These are phyloP conservation scores for Netelia virgata DNA, from an alignment of 2,888 invertebrate species.

Conservation along the genomic window DNA sequence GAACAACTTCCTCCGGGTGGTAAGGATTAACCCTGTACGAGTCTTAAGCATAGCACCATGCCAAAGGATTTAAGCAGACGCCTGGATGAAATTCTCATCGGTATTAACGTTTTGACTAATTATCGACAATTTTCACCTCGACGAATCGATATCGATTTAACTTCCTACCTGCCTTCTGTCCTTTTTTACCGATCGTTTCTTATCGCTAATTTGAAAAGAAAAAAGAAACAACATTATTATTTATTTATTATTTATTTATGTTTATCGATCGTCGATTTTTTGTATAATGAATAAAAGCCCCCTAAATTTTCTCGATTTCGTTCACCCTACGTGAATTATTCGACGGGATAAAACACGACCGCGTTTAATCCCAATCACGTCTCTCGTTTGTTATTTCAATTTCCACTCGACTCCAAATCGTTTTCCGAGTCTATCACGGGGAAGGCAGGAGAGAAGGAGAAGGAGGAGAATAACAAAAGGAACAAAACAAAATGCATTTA, in stretches of 20 bases:
- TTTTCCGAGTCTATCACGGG: conserved; percentile 27
- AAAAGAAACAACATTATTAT: no score
- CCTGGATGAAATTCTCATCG: conserved; percentile 46
- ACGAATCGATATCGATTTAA: background rate
- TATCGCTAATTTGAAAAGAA: background rate
- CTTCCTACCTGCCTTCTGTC: background rate
- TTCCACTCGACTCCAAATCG: conserved; percentile 34
- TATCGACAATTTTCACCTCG: conserved; percentile 51
- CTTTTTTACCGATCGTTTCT: background rate
- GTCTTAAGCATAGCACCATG: conserved; percentile 23
- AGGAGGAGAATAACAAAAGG: no score
- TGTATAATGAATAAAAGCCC: no score
- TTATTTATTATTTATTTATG: no score
- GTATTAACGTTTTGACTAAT: conserved; percentile 56
- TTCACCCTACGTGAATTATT: background rate
- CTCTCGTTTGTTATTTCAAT: conserved; percentile 51
- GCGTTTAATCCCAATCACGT: conserved; percentile 16
- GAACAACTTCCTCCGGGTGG: conserved; percentile 39
- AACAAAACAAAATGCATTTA: conserved; percentile 58
- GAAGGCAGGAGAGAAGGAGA: background rate
- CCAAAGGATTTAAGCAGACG: conserved; percentile 60
- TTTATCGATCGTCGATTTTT: no score
- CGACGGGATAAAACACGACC: conserved; percentile 1
- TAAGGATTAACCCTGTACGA: conserved; percentile 54
- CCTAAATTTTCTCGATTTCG: background rate